phyloP scores from a whole-genome alignment of 2,113 vertebrate genomes.

The Neopipo cinnamomea region DNA sequence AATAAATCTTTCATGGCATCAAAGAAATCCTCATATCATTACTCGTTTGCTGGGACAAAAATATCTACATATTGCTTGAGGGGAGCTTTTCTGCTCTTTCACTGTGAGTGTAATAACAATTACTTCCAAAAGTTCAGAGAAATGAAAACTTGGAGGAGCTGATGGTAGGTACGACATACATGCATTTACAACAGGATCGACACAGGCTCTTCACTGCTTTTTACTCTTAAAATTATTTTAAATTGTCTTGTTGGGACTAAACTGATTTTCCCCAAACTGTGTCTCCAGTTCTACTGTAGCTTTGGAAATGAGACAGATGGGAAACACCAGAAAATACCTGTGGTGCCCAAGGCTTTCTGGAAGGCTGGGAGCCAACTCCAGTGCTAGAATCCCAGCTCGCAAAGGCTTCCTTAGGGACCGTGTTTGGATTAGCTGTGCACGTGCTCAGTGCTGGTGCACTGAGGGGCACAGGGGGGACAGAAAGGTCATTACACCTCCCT shows the following conservation, averaged over 20 bases:
- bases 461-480: rapidly evolving
- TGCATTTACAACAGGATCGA: not conserved
- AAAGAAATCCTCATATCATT: not conserved
- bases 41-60: not conserved
- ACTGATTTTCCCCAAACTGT: not conserved
- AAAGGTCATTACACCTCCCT: not conserved
- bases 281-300: not conserved
- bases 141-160: not conserved
- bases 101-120: not conserved
- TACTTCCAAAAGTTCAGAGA: conserved; percentile 7
- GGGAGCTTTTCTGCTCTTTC: not conserved
- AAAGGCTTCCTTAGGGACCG: not conserved
- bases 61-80: not conserved
- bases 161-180: not conserved
- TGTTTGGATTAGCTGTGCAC: not conserved
- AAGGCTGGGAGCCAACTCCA: not conserved
- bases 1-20: not conserved
- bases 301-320: conserved; percentile 1
- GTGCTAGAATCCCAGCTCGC: not conserved
- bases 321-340: not conserved
- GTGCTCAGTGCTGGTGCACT: rapidly evolving
- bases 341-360: not conserved
- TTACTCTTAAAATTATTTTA: not conserved
- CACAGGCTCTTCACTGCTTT: not conserved
- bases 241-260: conserved; percentile 12